Conservation (phyloP, 2,113 vertebrate genomes). For the Pampusana beccarii region DNA sequence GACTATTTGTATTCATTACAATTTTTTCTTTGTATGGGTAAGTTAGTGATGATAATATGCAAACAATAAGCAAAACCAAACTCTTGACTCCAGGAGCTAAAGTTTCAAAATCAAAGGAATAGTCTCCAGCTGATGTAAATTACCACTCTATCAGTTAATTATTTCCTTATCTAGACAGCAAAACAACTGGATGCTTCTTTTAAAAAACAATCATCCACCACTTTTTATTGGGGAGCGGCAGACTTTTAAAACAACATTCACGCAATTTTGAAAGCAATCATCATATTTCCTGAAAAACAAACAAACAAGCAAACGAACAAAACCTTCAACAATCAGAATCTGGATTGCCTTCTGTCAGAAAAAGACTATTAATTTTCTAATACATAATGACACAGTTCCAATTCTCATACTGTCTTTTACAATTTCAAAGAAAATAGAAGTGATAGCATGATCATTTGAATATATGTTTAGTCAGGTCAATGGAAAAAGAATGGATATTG, state of each 20-base stretch:
- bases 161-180: not conserved
- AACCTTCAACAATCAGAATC: not conserved
- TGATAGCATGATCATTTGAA: not conserved
- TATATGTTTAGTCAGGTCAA: not conserved
- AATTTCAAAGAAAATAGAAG: not conserved
- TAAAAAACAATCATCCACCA: not conserved
- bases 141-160: not conserved
- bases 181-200: not conserved
- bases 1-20: not conserved
- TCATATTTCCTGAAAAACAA: not conserved
- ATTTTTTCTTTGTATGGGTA: not conserved
- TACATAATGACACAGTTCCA: not conserved
- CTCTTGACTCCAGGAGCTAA: not conserved
- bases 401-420: not conserved
- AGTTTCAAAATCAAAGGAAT: not conserved
- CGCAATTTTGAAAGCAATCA: not conserved
- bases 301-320: not conserved
- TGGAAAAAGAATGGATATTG: not conserved
- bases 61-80: not conserved
- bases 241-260: not conserved
- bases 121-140: not conserved
- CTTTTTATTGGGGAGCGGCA: not conserved
- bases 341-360: not conserved
- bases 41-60: not conserved
- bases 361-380: not conserved